A percentile compares a stretch with the other conserved stretches of the same genome.
phyloP scores from a whole-genome alignment of 1,140 invertebrate genomes.

The Drosophila sp. region DNA sequence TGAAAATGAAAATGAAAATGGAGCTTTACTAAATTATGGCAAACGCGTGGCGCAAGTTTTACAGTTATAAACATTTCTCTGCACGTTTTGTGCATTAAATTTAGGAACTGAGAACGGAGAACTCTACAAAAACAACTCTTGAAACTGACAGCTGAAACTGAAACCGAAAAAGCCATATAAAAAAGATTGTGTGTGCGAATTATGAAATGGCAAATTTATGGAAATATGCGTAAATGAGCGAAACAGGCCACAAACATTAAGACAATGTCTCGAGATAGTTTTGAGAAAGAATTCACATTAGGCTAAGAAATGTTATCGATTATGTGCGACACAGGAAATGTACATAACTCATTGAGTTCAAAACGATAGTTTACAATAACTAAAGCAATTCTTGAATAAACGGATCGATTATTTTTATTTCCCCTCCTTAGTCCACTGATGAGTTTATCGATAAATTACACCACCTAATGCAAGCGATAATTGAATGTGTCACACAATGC shows the following conservation, averaged over 20 bases:
- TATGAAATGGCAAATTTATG: conserved; percentile 53
- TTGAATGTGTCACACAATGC: conserved; percentile 24
- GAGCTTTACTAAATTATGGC: conserved; percentile 51
- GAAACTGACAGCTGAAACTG: background rate
- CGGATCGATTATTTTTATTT: background rate
- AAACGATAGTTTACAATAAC: too few species aligned
- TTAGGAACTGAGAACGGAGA: conserved; percentile 23
- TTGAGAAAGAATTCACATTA: background rate
- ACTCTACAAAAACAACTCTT: background rate
- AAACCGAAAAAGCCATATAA: conserved; percentile 27
- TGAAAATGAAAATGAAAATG: conserved; percentile 14
- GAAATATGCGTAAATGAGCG: conserved; percentile 39
- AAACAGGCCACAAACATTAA: conserved; percentile 31
- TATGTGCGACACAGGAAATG: background rate
- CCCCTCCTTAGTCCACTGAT: background rate
- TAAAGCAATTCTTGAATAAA: background rate
- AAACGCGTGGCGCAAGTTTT: conserved; percentile 67
- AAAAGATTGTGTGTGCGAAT: conserved; percentile 8
- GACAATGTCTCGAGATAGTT: background rate
- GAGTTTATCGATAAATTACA: conserved; percentile 43
- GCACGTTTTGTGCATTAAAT: conserved; percentile 72
- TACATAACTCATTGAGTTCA: too few species aligned
- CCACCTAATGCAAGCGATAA: conserved; percentile 6
- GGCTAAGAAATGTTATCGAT: conserved; percentile 6
- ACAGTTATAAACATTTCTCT: conserved; percentile 74